Base-by-base conservation (phyloP, 2,797 vertebrate genomes). In the Trachurus trachurus region DNA sequence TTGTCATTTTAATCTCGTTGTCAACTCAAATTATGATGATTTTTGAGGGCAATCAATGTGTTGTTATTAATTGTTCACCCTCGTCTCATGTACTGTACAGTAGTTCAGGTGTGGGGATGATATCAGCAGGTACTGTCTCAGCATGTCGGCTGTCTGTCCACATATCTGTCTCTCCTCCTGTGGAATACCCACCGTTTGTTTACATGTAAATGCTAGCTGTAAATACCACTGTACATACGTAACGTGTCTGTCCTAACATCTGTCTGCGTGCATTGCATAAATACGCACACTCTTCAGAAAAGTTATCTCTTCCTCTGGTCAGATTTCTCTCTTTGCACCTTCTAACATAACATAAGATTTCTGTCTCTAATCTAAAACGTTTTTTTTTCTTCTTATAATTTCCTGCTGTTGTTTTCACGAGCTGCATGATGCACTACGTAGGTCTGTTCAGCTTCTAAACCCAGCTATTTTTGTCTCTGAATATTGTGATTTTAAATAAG, bases 151-250 rank as follows among this genome's bases (percentile, higher is more conserved):
- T 67, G 72, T 90, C 68, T 86, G 66, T 83, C 77, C 60, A 74
- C 53, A 65, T 58, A 42, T 70, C 54, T 60, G 76, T 82, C 76
- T 85, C 59, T 87, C 68, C 57, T 87, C 71, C 45, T 67, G 69
- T 85, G 66, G 76, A 87, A 54, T 70, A 81, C 64, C 83, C 78
- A 50, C 66, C 72, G 72, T 86, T 82, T 90, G 92, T 94, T 94
- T 94, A 94, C 92, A 92, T 85, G 78, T 84, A 82, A 82, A 90
- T 83, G 70, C 77, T 80, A 60, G 59, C 82, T 95, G 94, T 94
- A 95, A 93, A 95, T 95, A 93, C 84, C 74, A 84, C 77, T 88
- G 74, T 89, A 74, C 22, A 84, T 78, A 78, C 26, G 26, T 26
- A 26, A 26, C n/a, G 1, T 58, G 56, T 87, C 64, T 75, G 76